Conservation (phyloP, 2,888 invertebrate species). For the Nipponacmea schrenckii region DNA sequence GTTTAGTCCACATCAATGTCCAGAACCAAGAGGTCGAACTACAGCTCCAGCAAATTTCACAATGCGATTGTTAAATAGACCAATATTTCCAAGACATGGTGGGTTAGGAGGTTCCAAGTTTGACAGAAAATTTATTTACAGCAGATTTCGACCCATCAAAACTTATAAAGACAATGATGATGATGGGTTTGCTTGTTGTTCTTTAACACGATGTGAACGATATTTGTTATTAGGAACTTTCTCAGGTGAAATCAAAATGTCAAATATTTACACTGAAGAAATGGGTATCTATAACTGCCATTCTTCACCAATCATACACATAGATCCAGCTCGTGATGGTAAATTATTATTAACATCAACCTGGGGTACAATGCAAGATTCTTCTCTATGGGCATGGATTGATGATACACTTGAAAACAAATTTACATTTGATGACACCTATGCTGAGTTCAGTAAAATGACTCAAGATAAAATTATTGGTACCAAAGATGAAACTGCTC, state of each 20-base stretch:
- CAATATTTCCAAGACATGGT: conserved; percentile 69
- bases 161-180: conserved; percentile 76
- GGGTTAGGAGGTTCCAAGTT: conserved; percentile 74
- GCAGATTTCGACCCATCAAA: conserved; percentile 75
- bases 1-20: conserved; percentile 95
- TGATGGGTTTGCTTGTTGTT: conserved; percentile 81
- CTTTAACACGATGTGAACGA: conserved; percentile 74
- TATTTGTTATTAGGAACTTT: conserved; percentile 88
- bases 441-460: conserved; percentile 88
- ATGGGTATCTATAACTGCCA: conserved; percentile 85
- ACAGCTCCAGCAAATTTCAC: conserved; percentile 79
- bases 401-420: conserved; percentile 70
- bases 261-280: conserved; percentile 86
- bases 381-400: conserved; percentile 77
- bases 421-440: conserved; percentile 83
- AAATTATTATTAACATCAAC: conserved; percentile 85
- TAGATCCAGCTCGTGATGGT: conserved; percentile 74
- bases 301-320: conserved; percentile 84
- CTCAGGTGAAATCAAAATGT: conserved; percentile 88
- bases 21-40: conserved; percentile 81
- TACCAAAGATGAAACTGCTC: conserved; percentile 85
- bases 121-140: conserved; percentile 86
- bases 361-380: conserved; percentile 82
- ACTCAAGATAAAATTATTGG: conserved; percentile 87
- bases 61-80: conserved; percentile 73